phyloP scores from a whole-genome alignment of 2,888 invertebrate genomes.

The Netelia melanura region DNA sequence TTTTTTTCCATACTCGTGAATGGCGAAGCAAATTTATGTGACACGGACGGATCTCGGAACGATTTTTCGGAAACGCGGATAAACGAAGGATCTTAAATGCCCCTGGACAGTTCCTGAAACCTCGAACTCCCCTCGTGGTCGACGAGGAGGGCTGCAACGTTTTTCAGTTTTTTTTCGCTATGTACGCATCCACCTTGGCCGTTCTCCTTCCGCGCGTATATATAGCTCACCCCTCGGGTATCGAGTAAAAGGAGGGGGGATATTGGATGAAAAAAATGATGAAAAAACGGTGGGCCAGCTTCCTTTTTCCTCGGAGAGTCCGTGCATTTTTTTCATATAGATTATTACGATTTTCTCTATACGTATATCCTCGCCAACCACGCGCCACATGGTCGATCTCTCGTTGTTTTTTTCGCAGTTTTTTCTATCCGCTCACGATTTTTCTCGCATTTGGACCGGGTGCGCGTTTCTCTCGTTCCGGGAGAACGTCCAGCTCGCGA shows the following conservation, averaged over 20 bases:
- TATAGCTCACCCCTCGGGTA: conserved; percentile 63
- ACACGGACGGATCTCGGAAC: conserved; percentile 59
- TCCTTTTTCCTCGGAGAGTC: conserved; percentile 36
- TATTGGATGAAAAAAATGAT: conserved; percentile 51
- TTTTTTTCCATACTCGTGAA: conserved; percentile 46
- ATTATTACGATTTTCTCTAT: not conserved
- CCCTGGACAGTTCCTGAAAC: conserved; percentile 54
- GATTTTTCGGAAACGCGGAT: conserved; percentile 70
- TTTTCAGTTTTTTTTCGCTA: conserved; percentile 61
- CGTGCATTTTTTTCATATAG: conserved; percentile 12
- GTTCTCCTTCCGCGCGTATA: conserved; percentile 61
- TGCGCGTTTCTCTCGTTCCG: not conserved
- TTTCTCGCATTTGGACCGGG: conserved; percentile 73
- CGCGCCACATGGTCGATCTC: conserved; percentile 80
- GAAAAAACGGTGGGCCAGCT: conserved; percentile 56
- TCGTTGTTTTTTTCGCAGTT: conserved; percentile 76
- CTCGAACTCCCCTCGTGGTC: conserved; percentile 47
- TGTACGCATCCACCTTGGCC: conserved; percentile 56
- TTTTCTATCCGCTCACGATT: conserved; percentile 73
- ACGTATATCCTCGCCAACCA: conserved; percentile 66
- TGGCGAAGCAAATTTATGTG: conserved; percentile 71
- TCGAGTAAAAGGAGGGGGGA: conserved; percentile 53
- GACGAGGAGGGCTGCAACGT: conserved; percentile 66
- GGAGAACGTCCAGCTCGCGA: conserved; percentile 61
- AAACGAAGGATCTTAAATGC: conserved; percentile 61